phyloP scores from a whole-genome alignment of 2,888 invertebrate genomes.

The Camponotus fellah region DNA sequence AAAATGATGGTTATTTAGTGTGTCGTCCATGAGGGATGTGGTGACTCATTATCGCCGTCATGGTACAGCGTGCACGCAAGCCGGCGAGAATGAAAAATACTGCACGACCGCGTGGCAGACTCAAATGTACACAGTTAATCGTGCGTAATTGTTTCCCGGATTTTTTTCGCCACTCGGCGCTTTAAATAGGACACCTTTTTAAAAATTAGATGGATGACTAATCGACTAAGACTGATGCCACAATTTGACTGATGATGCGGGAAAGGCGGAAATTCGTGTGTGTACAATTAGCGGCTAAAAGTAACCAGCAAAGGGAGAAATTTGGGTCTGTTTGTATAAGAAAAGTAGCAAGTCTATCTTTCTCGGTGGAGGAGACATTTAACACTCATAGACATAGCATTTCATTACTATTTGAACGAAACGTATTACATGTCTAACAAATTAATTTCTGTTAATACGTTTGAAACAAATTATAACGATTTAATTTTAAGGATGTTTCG shows the following conservation, averaged over 20 bases:
- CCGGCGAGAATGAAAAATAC: slow-evolving; percentile 66
- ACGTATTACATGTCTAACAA: not conserved
- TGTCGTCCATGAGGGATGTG: slow-evolving; percentile 56
- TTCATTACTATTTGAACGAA: not conserved
- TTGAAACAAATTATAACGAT: not conserved
- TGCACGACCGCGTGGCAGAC: slow-evolving; percentile 50
- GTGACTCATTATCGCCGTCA: slow-evolving; percentile 69
- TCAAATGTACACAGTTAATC: slow-evolving; percentile 65
- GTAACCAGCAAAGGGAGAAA: slow-evolving; percentile 33
- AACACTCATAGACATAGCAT: not conserved
- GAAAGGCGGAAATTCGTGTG: slow-evolving; percentile 66
- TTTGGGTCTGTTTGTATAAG: slow-evolving; percentile 20
- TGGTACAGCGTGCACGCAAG: slow-evolving; percentile 42
- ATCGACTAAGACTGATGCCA: slow-evolving; percentile 59
- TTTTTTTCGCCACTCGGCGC: slow-evolving; percentile 40
- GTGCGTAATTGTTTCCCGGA: slow-evolving; percentile 52
- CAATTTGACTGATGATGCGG: slow-evolving; percentile 71
- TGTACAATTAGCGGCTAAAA: slow-evolving; percentile 50
- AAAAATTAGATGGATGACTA: slow-evolving; percentile 72
- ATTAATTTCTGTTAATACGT: not conserved
- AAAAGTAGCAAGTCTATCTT: not conserved
- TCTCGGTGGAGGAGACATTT: not conserved
- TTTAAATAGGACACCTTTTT: slow-evolving; percentile 65
- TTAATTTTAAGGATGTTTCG: not conserved
- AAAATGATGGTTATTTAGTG: slow-evolving; percentile 68